Evolutionary conservation across 2,888 invertebrate species (phyloP).

Genomic region (Leuctra nigra): DNA sequence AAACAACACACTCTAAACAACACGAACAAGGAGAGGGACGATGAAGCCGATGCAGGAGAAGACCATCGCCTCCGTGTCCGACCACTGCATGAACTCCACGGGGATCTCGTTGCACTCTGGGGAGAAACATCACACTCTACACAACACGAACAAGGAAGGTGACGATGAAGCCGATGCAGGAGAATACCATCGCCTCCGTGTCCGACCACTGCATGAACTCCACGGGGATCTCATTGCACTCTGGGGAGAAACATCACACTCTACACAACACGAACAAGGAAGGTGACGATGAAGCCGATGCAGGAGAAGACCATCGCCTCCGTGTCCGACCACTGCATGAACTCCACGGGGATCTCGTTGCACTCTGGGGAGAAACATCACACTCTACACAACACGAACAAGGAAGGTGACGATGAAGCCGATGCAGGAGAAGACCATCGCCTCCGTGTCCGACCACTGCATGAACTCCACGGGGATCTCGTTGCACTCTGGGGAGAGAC

Average conservation of each 20-base stretch:
- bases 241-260: too few species aligned
- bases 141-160: slow-evolving; percentile 53
- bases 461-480: slow-evolving; percentile 54
- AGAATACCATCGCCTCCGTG: slow-evolving; percentile 54
- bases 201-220: slow-evolving; percentile 59
- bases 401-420: slow-evolving; percentile 56
- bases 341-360: slow-evolving; percentile 51
- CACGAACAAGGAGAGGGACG: slow-evolving; percentile 51
- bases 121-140: too few species aligned
- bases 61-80: slow-evolving; percentile 54
- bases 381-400: slow-evolving; percentile 54
- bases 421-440: slow-evolving; percentile 52
- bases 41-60: slow-evolving; percentile 55
- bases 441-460: slow-evolving; percentile 54
- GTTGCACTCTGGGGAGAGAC: slow-evolving; percentile 51
- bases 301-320: slow-evolving; percentile 55
- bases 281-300: slow-evolving; percentile 54
- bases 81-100: slow-evolving; percentile 57
- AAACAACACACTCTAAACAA: too few species aligned
- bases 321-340: slow-evolving; percentile 54
- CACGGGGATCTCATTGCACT: slow-evolving; percentile 64
- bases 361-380: too few species aligned
- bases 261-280: slow-evolving; percentile 54
- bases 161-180: slow-evolving; percentile 53
- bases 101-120: slow-evolving; percentile 64